Evolutionary conservation across 2,888 invertebrate genomes (phyloP).

Genomic region (Clitarchus hookeri): DNA sequence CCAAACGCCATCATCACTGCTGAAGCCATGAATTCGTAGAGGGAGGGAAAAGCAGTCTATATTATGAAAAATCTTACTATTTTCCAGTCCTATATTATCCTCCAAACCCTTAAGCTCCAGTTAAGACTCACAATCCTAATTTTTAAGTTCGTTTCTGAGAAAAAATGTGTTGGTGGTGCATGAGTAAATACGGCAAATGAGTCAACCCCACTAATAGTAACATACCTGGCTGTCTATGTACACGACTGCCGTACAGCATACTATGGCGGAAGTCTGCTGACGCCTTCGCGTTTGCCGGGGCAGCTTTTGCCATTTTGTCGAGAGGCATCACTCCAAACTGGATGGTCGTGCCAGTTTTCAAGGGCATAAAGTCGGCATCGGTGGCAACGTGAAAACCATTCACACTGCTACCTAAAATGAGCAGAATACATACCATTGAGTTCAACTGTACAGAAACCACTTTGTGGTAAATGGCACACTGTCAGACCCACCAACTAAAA

Average conservation of each 20-base stretch:
- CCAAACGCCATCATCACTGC: too few relatives aligned
- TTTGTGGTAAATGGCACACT: too few relatives aligned
- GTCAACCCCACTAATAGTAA: neutral
- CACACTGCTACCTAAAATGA: neutral
- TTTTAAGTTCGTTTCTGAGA: neutral
- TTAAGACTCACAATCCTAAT: too few relatives aligned
- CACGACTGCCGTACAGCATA: constrained; percentile 35
- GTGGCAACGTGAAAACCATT: neutral
- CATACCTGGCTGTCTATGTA: constrained; percentile 37
- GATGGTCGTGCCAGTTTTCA: constrained; percentile 31
- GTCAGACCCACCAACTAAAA: too few relatives aligned
- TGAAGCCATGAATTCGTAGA: too few relatives aligned
- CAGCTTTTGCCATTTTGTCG: constrained; percentile 28
- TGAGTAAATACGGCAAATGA: neutral
- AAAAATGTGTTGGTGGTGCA: too few relatives aligned
- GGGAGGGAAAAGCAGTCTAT: too few relatives aligned
- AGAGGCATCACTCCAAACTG: constrained; percentile 40
- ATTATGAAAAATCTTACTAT: too few relatives aligned
- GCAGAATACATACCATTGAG: too few relatives aligned
- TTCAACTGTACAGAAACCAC: too few relatives aligned
- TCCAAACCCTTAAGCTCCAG: too few relatives aligned
- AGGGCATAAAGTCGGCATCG: constrained; percentile 38
- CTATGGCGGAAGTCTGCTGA: constrained; percentile 37
- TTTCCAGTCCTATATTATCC: too few relatives aligned
- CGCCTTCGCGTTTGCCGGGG: constrained; percentile 32